These are phyloP conservation scores for Leptoclinus maculatus DNA, from an alignment of 2,797 vertebrate genomes.

Conservation along the genomic window DNA sequence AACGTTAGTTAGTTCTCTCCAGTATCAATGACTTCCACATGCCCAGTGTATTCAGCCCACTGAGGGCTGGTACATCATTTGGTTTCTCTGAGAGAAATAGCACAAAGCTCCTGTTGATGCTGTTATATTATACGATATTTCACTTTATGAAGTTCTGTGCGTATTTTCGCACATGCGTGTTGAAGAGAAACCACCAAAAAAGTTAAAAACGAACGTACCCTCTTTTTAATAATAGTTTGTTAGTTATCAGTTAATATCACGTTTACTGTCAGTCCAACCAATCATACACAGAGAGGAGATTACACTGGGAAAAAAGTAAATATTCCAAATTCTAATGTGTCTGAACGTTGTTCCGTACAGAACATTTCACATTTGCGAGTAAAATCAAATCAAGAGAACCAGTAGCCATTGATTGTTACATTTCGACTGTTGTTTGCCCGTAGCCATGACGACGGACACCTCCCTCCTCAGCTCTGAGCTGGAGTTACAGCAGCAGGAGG, in stretches of 20 bases:
- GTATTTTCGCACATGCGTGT: background rate
- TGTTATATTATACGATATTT: background rate
- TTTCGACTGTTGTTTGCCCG: background rate
- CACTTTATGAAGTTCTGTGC: background rate
- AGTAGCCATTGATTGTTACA: background rate
- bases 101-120: background rate
- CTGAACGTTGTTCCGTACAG: no score
- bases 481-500: slow-evolving; percentile 76
- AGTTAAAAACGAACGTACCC: background rate
- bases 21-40: background rate
- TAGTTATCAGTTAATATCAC: background rate
- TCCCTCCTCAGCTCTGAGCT: slow-evolving; percentile 79
- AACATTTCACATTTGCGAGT: background rate
- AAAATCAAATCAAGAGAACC: background rate
- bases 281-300: background rate
- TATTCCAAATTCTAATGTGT: background rate
- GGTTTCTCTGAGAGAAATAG: background rate
- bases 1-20: background rate
- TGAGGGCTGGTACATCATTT: background rate
- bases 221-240: background rate
- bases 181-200: background rate
- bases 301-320: background rate
- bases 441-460: slow-evolving; percentile 71
- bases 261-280: background rate
- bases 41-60: background rate